These are phyloP conservation scores for Leucania comma DNA, from an alignment of 2,888 invertebrate species.

Conservation along the genomic window DNA sequence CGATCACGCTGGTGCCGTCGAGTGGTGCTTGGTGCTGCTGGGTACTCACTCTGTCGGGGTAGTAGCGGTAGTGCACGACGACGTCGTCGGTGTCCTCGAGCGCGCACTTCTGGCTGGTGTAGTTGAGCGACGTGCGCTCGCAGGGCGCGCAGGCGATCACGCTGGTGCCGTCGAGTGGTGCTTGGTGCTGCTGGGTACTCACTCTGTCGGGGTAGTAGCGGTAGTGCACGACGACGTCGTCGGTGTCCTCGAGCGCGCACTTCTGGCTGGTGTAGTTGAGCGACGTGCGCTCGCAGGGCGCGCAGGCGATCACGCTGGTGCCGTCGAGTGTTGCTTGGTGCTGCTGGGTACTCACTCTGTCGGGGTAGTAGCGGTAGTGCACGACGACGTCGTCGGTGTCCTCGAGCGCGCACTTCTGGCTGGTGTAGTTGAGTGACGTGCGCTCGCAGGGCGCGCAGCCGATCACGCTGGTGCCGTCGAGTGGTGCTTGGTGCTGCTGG, in stretches of 20 bases:
- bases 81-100: constrained; percentile 86
- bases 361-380: constrained; percentile 86
- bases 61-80: constrained; percentile 86
- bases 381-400: constrained; percentile 86
- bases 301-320: too few relatives aligned
- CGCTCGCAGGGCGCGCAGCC: too few relatives aligned
- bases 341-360: constrained; percentile 74
- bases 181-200: constrained; percentile 62
- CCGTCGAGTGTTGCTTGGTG: too few relatives aligned
- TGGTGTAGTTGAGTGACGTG: constrained; percentile 85
- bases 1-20: too few relatives aligned
- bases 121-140: constrained; percentile 84
- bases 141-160: too few relatives aligned
- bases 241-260: constrained; percentile 84
- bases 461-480: too few relatives aligned
- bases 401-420: constrained; percentile 80
- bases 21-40: constrained; percentile 40
- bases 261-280: constrained; percentile 82
- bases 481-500: constrained; percentile 64
- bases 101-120: constrained; percentile 81
- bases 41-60: constrained; percentile 83
- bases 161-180: too few relatives aligned
- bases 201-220: constrained; percentile 87
- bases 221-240: constrained; percentile 86
- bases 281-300: constrained; percentile 81